Conservation (phyloP, 2,888 invertebrate genomes). For the Eupithecia vulgata region DNA sequence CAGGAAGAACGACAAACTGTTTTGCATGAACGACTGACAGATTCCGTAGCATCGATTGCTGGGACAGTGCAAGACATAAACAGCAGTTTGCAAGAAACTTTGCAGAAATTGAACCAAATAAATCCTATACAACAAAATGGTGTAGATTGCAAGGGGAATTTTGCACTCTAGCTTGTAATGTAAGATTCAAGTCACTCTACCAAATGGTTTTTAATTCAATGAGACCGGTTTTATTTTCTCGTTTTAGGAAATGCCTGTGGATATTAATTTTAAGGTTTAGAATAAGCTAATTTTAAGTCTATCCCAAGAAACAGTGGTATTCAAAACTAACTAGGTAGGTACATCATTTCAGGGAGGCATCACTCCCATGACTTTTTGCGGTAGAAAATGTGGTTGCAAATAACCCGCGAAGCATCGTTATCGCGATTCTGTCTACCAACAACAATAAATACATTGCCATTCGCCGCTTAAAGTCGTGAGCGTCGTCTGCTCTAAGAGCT, state of each 20-base stretch:
- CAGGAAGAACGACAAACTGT: constrained; percentile 65
- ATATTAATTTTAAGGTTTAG: neutral
- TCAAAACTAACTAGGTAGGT: constrained; percentile 31
- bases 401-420: neutral
- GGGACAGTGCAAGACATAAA: constrained; percentile 70
- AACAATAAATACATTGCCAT: neutral
- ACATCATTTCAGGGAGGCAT: neutral
- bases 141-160: constrained; percentile 58
- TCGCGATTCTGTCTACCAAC: neutral
- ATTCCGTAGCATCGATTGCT: constrained; percentile 64
- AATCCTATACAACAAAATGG: constrained; percentile 56
- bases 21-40: constrained; percentile 65
- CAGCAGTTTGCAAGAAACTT: constrained; percentile 64
- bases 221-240: neutral
- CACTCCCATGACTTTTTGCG: neutral
- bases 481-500: neutral
- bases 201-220: neutral
- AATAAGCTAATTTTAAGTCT: constrained; percentile 14
- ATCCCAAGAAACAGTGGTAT: constrained; percentile 39
- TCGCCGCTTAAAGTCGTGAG: neutral
- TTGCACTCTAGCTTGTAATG: constrained; percentile 47
- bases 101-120: constrained; percentile 59
- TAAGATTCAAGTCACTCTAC: constrained; percentile 16
- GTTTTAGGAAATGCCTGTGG: neutral
- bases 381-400: neutral